These are phyloP conservation scores for Leptopilina myrica DNA, from an alignment of 2,888 invertebrate species.

Conservation along the genomic window DNA sequence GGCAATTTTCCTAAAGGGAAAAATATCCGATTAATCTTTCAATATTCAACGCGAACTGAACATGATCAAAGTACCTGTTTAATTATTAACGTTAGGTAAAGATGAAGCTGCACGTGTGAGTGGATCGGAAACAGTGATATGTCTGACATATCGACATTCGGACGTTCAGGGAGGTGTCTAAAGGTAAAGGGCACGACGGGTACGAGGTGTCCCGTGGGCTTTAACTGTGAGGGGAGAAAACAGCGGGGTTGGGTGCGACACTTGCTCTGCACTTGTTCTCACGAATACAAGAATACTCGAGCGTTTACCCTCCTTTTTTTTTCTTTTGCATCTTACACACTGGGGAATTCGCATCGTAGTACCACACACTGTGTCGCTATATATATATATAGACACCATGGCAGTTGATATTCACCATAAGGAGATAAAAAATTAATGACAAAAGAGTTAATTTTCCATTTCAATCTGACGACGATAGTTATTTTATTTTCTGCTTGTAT, in stretches of 20 bases:
- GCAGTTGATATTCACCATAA: too few species aligned
- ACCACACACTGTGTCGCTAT: constrained; percentile 53
- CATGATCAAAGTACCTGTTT: constrained; percentile 20
- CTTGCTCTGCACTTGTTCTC: constrained; percentile 57
- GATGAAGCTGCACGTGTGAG: constrained; percentile 22
- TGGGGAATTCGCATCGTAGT: constrained; percentile 52
- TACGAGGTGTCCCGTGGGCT: constrained; percentile 27
- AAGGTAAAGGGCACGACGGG: constrained; percentile 14
- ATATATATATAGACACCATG: background rate
- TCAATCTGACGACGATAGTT: background rate
- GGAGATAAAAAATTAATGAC: too few species aligned
- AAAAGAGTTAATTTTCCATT: too few species aligned
- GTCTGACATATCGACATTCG: constrained; percentile 36
- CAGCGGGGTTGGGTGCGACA: constrained; percentile 39
- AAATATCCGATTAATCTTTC: background rate
- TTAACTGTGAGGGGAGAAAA: background rate
- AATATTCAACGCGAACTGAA: background rate
- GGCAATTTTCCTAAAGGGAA: background rate
- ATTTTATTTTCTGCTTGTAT: background rate
- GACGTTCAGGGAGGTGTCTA: constrained; percentile 31
- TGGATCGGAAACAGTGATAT: constrained; percentile 28
- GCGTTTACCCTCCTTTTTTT: constrained; percentile 4
- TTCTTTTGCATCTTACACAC: constrained; percentile 47
- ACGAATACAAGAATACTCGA: constrained; percentile 55
- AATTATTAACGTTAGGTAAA: constrained; percentile 13